These are phyloP conservation scores for Ctenomys sociabilis DNA, from an alignment of 2,113 vertebrate species.

Conservation along the genomic window DNA sequence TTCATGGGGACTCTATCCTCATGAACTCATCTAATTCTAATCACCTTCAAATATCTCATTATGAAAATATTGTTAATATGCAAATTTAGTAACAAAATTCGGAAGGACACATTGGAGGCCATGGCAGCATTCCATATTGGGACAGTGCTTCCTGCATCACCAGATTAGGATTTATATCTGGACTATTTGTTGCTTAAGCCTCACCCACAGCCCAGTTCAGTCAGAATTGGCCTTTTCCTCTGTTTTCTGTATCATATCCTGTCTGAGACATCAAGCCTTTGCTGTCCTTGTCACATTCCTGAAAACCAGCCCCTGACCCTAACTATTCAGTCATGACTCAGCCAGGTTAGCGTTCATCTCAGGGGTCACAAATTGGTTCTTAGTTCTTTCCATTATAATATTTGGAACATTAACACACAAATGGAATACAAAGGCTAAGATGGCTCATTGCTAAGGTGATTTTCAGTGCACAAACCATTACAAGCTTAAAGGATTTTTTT, in stretches of 20 bases:
- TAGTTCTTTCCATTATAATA: no score
- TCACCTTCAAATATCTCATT: no score
- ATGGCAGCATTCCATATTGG: neutral
- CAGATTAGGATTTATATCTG: neutral
- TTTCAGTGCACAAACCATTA: neutral
- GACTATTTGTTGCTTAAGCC: neutral
- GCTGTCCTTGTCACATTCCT: fast-evolving
- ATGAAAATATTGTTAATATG: neutral
- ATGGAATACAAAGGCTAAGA: neutral
- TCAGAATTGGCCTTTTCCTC: no score
- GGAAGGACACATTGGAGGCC: neutral
- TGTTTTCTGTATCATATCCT: neutral
- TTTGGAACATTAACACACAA: neutral
- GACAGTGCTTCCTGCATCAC: neutral
- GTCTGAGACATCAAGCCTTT: neutral
- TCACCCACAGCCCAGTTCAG: neutral
- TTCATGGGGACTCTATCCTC: neutral
- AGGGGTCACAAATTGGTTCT: neutral
- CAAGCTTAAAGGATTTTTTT: neutral
- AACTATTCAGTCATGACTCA: neutral
- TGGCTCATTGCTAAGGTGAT: neutral
- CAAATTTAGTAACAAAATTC: neutral
- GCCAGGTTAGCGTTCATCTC: neutral
- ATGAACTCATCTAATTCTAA: neutral
- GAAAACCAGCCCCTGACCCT: neutral